Base-by-base conservation (phyloP, 2,797 vertebrate species). In the Poliocrania exsul region DNA sequence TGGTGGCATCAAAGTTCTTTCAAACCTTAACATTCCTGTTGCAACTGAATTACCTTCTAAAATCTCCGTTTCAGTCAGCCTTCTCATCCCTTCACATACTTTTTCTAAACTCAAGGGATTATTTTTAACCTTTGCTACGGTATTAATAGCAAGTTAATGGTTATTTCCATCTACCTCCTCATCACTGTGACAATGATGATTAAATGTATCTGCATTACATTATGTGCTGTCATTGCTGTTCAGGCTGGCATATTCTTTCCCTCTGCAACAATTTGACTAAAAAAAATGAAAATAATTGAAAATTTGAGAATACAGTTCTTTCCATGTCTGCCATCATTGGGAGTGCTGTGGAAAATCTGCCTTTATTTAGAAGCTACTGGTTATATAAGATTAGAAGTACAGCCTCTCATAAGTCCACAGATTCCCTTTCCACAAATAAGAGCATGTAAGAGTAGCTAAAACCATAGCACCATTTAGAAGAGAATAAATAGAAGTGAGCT, bases 101-200 rank as follows among this genome's bases (percentile, higher is more conserved):
- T 88, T 74, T 81, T 79, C 77, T 85, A 77, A 95, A 93, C 35
- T 49, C 31, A 70, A 28, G 58, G 58, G 58, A 71, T 87, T 95
- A 81, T 82, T 96, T 96, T 96, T 95, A 94, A 75, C 51, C 47
- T 90, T 70, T 86, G 17, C 49, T 73, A 23, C 46, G 20, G 13
- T 88, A 95, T 96, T 93, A 91, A 95, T 93, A 95, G 82, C 61
- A 94, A 90, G 65, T 73, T 66, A 87, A 56, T 81, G 60, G 54
- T 82, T 95, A 92, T 92, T 97, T 96, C 61, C 31, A 79, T 88
- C 58, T 93, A 72, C n/a, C 49, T 92, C 54, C 57, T 88, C 66
- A 84, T 91, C 79, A 73, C 42, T 31, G 54, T 95, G 66, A 92
- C 91, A 87, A 24, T n/a, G 74, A 87, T 65, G 83, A 88, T 96